Percentiles rank a stretch among this genome's conserved stretches.
Conservation (phyloP, 2,888 invertebrate genomes). For the Tetramorium bicarinatum region DNA sequence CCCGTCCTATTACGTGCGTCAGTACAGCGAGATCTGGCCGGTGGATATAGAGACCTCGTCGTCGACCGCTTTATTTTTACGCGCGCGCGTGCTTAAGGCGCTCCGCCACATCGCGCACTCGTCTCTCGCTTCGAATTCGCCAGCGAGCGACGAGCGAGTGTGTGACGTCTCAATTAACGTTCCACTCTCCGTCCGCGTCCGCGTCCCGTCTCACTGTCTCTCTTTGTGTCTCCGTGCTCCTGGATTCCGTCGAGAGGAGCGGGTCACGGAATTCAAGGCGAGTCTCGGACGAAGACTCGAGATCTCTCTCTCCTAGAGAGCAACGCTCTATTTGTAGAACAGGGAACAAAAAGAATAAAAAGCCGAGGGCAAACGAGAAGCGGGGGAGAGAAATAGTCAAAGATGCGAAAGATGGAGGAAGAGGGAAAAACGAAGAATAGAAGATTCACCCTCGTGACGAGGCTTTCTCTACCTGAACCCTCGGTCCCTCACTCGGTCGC, state of each 20-base stretch:
- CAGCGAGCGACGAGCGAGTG: neutral
- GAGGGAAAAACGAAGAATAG: conserved; percentile 11
- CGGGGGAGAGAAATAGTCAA: conserved; percentile 7
- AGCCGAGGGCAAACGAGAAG: neutral
- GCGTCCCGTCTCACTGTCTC: neutral
- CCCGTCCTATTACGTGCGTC: conserved; percentile 38
- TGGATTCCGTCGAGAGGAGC: neutral
- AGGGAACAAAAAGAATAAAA: neutral
- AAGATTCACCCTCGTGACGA: neutral
- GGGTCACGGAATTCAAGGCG: neutral
- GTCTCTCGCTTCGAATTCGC: conserved; percentile 36
- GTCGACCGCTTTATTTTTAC: conserved; percentile 50
- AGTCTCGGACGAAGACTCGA: neutral
- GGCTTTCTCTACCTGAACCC: neutral
- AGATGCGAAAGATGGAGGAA: neutral
- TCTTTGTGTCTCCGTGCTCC: neutral
- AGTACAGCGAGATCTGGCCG: conserved; percentile 11
- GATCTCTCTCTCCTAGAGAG: conserved; percentile 14
- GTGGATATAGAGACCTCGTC: conserved; percentile 19
- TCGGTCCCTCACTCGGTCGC: neutral
- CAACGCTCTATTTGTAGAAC: conserved; percentile 39
- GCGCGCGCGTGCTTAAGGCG: conserved; percentile 15
- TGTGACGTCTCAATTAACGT: conserved; percentile 64
- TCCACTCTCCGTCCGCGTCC: conserved; percentile 17
- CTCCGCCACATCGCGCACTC: conserved; percentile 36